Evolutionary conservation across 1,140 invertebrate species (phyloP).

Genomic region (Drosophila persimilis): DNA sequence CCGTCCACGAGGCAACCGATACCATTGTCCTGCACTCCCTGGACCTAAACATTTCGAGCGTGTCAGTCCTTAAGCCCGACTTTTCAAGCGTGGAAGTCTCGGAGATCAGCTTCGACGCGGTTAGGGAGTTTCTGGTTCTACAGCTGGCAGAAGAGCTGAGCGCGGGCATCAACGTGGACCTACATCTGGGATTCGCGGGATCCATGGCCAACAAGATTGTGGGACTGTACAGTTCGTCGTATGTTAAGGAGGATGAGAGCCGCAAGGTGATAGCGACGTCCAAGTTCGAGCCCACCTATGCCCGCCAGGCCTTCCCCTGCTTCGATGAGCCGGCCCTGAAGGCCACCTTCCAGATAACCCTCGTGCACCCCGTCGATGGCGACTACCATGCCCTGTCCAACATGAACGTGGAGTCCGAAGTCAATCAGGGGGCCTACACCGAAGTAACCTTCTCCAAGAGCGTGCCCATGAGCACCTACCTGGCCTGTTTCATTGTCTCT

Average conservation of each 20-base stretch:
- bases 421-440: conserved; percentile 39
- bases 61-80: conserved; percentile 16
- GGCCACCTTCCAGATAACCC: conserved; percentile 91
- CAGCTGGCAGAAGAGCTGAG: conserved; percentile 46
- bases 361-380: conserved; percentile 87
- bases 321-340: conserved; percentile 98
- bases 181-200: conserved; percentile 83
- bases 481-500: conserved; percentile 95
- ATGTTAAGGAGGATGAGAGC: conserved; percentile 70
- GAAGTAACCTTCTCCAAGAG: conserved; percentile 88
- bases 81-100: conserved; percentile 23
- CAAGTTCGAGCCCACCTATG: conserved; percentile 97
- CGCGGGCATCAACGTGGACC: conserved; percentile 1
- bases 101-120: conserved; percentile 41
- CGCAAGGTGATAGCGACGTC: conserved; percentile 90
- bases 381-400: conserved; percentile 91
- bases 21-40: conserved; percentile 89
- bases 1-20: conserved; percentile 84
- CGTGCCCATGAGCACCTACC: conserved; percentile 96
- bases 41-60: conserved; percentile 47
- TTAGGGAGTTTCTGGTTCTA: conserved; percentile 68
- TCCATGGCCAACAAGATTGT: conserved; percentile 83
- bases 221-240: conserved; percentile 84
- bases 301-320: conserved; percentile 95
- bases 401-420: conserved; percentile 85